Evolutionary conservation across 2,797 vertebrate species (phyloP), one percentile per base, ranked within the genome.

Genomic region (Scleropages formosus): DNA sequence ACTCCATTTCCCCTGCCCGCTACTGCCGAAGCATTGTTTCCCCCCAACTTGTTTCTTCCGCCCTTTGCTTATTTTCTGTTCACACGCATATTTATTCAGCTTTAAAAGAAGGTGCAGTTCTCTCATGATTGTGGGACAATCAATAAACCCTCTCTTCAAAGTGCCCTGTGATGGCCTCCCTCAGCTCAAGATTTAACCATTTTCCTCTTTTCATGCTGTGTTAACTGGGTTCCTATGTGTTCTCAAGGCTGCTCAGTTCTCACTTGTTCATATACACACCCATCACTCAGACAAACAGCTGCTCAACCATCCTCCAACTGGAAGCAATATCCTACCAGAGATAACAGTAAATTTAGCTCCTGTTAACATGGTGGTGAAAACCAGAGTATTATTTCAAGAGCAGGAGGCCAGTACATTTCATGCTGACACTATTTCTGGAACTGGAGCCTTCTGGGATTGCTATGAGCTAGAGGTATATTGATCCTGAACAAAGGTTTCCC

Each of bases 361-460:
- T 91, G 91, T 93, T 92, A 91, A 88, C 83, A 78, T 73, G 78
- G 64, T 81, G 85, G 78, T 91, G 91, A 93, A 90, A 90, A 86
- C 82, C 76, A 76, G 84, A 83, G 84, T 79, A 88, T 89, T 91
- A 84, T 88, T 80, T 84, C 64, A 69, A 78, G 79, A 83, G 79
- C 72, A 49, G 67, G 39, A 66, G 75, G 73, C 76, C 68, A 46
- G 31, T 51, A 27, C n/a, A 27, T 65, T 71, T 20, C 22, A 75
- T 78, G 82, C 81, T 86, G 80, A 87, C 81, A 20, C 73, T 77
- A 71, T 62, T 82, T 81, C 70, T 75, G 24, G 67, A 76, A 22
- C 59, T 61, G 80, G 77, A 79, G 75, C 75, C 70, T 75, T 20
- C n/a, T 63, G 82, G 83, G 84, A 88, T 87, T 86, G 80, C 81